These are phyloP conservation scores for Ypsolopha scabrella DNA, from an alignment of 2,888 invertebrate species.

Conservation along the genomic window DNA sequence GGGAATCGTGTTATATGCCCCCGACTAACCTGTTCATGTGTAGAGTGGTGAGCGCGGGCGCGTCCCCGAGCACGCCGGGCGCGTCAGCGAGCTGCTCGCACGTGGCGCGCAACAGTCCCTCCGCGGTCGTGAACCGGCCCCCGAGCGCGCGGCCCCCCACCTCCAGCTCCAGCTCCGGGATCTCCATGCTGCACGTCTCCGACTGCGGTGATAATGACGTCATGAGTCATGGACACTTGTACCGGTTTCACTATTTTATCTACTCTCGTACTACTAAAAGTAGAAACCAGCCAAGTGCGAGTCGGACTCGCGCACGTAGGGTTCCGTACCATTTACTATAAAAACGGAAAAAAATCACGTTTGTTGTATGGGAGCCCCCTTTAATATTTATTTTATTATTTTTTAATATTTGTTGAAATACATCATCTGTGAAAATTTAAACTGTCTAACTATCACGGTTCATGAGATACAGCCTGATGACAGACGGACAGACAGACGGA, in stretches of 20 bases:
- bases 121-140: slow-evolving; percentile 95
- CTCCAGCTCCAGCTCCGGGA: slow-evolving; percentile 89
- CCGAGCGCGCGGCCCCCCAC: slow-evolving; percentile 88
- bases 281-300: no score
- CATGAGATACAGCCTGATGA: no score
- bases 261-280: not conserved
- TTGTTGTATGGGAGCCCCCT: no score
- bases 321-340: not conserved
- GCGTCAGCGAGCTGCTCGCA: slow-evolving; percentile 77
- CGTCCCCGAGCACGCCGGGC: slow-evolving; percentile 78
- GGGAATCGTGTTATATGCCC: no score
- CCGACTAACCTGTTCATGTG: slow-evolving; percentile 53
- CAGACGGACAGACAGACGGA: no score
- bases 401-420: no score
- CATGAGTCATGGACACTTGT: not conserved
- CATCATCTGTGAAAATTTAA: no score
- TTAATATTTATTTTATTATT: no score
- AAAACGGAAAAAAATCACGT: no score
- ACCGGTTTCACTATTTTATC: not conserved
- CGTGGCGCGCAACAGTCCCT: slow-evolving; percentile 75
- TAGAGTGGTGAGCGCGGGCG: slow-evolving; percentile 46
- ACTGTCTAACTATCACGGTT: no score
- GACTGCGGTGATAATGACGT: slow-evolving; percentile 26
- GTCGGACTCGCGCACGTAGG: no score
- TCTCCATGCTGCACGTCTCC: slow-evolving; percentile 52